Conservation (phyloP, 2,888 invertebrate genomes). For the Cheilosia grossa region DNA sequence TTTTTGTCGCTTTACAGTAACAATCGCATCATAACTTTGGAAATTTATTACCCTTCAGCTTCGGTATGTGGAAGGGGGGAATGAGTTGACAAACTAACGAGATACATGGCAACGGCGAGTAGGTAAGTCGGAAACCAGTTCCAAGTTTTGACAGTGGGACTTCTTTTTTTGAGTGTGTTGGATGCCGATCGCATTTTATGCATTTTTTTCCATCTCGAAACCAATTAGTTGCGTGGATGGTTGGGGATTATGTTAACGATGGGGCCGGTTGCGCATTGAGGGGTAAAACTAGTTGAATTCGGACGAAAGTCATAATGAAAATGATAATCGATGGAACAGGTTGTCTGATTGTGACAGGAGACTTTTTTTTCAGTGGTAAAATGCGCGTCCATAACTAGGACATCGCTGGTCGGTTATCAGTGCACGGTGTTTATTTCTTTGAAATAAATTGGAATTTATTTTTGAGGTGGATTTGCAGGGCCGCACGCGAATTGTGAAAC, state of each 20-base stretch:
- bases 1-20: conserved; percentile 35
- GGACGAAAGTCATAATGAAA: conserved; percentile 12
- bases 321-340: conserved; percentile 31
- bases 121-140: conserved; percentile 53
- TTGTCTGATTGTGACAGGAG: neutral
- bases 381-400: neutral
- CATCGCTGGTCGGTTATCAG: neutral
- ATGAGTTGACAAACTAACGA: conserved; percentile 57
- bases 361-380: neutral
- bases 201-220: conserved; percentile 31
- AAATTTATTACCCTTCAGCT: conserved; percentile 51
- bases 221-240: conserved; percentile 61
- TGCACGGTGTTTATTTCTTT: too few species aligned
- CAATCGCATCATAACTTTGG: conserved; percentile 66
- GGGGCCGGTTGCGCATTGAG: conserved; percentile 29
- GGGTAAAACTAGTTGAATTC: conserved; percentile 24
- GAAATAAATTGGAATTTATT: too few species aligned
- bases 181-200: conserved; percentile 48
- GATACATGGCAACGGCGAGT: conserved; percentile 37
- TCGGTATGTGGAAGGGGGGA: neutral
- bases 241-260: conserved; percentile 45
- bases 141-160: conserved; percentile 15
- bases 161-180: neutral
- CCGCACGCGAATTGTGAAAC: too few species aligned
- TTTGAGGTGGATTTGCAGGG: too few species aligned